phyloP scores from a whole-genome alignment of 2,888 invertebrate species.

The Eupithecia abbreviata region DNA sequence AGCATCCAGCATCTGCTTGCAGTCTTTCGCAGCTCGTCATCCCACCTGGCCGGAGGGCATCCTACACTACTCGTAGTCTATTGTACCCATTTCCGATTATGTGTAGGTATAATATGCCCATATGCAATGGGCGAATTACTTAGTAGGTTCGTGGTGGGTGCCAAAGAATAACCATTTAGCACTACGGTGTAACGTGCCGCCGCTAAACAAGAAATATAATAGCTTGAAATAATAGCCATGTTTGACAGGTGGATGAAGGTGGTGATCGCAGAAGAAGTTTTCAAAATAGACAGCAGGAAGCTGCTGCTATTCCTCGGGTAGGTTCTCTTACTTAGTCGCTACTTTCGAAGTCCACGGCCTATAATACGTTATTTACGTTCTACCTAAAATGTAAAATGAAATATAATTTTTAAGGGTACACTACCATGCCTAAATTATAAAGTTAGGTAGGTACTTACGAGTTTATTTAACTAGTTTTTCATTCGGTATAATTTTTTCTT shows the following conservation, averaged over 20 bases:
- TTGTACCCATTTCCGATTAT: neutral
- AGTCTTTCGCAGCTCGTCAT: too few species aligned
- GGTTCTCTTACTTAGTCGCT: neutral
- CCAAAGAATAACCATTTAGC: neutral
- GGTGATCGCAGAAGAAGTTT: neutral
- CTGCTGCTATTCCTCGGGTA: neutral
- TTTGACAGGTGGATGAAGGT: too few species aligned
- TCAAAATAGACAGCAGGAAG: neutral
- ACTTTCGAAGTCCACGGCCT: neutral
- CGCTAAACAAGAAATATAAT: neutral
- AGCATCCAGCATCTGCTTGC: too few species aligned
- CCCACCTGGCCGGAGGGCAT: too few species aligned
- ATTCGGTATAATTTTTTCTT: slow-evolving; percentile 33
- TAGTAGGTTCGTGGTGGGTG: neutral
- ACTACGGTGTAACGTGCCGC: neutral
- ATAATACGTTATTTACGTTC: neutral
- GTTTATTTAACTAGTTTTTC: neutral
- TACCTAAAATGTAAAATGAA: neutral
- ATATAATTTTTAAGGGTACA: neutral
- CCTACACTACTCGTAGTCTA: too few species aligned
- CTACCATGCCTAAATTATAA: neutral
- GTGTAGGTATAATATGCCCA: neutral
- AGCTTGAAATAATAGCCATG: neutral
- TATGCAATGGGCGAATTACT: neutral
- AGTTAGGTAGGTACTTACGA: neutral